These are phyloP conservation scores for Heliconius aoede DNA, from an alignment of 2,888 invertebrate genomes.

Conservation along the genomic window DNA sequence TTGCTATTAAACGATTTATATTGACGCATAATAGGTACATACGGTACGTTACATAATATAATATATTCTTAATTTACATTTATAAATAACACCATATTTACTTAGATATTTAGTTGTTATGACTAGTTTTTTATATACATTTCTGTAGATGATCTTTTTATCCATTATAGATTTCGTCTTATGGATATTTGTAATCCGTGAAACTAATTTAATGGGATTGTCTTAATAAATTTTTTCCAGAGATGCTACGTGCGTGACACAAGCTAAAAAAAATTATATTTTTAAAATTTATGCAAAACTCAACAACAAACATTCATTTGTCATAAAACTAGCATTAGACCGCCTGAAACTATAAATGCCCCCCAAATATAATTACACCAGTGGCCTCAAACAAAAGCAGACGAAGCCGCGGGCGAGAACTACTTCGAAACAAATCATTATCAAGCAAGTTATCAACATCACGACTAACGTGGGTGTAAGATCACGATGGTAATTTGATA, in stretches of 20 bases:
- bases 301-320: neutral
- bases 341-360: neutral
- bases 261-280: too few relatives aligned
- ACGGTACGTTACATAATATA: slow-evolving; percentile 7
- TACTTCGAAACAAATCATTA: slow-evolving; percentile 70
- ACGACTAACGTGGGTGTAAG: slow-evolving; percentile 67
- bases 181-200: too few relatives aligned
- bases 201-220: too few relatives aligned
- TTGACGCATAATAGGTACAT: slow-evolving; percentile 9
- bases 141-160: too few relatives aligned
- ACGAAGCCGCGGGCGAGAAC: slow-evolving; percentile 28
- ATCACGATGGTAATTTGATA: slow-evolving; percentile 56
- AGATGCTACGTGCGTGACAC: too few relatives aligned
- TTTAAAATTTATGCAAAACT: too few relatives aligned
- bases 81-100: too few relatives aligned
- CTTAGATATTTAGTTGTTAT: too few relatives aligned
- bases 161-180: too few relatives aligned
- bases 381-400: slow-evolving; percentile 17
- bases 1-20: slow-evolving; percentile 15
- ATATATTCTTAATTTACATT: neutral
- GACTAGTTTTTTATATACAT: too few relatives aligned
- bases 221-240: too few relatives aligned
- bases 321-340: neutral
- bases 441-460: slow-evolving; percentile 57
- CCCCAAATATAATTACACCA: slow-evolving; percentile 9